Conservation (phyloP, 2,888 invertebrate genomes). For the Operophtera brumata region DNA sequence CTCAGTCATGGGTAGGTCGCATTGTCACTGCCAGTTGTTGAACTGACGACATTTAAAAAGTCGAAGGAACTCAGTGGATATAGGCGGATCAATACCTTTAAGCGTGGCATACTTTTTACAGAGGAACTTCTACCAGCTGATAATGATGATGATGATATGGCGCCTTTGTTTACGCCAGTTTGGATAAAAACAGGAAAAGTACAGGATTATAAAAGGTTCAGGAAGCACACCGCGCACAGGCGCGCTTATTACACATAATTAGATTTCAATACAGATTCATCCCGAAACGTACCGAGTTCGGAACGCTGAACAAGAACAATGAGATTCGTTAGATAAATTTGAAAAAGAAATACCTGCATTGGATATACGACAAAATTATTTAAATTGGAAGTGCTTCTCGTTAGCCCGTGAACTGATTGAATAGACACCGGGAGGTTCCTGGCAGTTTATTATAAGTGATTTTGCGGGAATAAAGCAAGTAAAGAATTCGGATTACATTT, state of each 20-base stretch:
- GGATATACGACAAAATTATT: constrained; percentile 29
- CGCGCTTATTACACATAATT: neutral
- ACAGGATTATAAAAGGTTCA: neutral
- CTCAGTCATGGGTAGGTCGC: too few species aligned
- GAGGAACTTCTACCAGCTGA: too few species aligned
- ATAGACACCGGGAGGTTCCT: constrained; percentile 19
- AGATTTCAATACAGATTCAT: neutral
- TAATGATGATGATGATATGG: too few species aligned
- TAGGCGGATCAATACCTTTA: too few species aligned
- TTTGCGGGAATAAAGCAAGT: neutral
- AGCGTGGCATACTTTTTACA: too few species aligned
- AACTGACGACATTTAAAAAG: too few species aligned
- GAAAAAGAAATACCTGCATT: constrained; percentile 30
- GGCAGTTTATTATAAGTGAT: constrained; percentile 9
- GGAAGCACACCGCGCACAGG: neutral
- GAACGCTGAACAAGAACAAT: constrained; percentile 29
- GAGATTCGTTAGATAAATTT: constrained; percentile 32
- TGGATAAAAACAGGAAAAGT: neutral
- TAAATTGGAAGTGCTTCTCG: constrained; percentile 33
- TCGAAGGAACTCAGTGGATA: too few species aligned
- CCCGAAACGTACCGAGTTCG: neutral
- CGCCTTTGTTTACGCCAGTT: neutral
- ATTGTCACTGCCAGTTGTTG: too few species aligned
- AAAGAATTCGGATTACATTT: too few species aligned
- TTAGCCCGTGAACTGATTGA: constrained; percentile 31